Conservation (phyloP, 2,113 vertebrate species). For the Zeus faber region DNA sequence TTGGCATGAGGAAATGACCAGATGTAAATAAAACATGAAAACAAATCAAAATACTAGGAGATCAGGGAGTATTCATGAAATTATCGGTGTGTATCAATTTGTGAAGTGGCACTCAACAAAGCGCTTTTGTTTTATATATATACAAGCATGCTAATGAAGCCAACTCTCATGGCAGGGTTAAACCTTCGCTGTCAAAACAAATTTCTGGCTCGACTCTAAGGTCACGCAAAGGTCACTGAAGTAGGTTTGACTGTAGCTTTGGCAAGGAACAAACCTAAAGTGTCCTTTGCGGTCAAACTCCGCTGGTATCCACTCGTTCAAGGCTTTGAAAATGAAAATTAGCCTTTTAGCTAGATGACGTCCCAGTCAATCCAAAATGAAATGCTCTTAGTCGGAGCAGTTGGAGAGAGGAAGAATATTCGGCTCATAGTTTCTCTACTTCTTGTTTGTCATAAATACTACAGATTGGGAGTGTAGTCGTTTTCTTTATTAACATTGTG, state of each 20-base stretch:
- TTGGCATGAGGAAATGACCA: too few species aligned
- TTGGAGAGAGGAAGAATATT: not conserved
- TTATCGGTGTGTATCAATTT: conserved; percentile 19
- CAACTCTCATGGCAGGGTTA: conserved; percentile 27
- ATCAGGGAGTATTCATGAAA: conserved; percentile 3
- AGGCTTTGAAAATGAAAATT: conserved; percentile 22
- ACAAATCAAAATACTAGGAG: too few species aligned
- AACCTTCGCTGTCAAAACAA: conserved; percentile 50
- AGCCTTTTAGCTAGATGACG: not conserved
- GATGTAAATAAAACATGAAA: too few species aligned
- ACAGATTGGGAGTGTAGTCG: not conserved
- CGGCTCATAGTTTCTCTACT: not conserved
- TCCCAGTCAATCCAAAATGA: not conserved
- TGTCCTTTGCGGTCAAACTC: conserved; percentile 34
- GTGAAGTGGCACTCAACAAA: conserved; percentile 42
- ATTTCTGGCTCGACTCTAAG: conserved; percentile 51
- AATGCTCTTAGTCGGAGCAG: not conserved
- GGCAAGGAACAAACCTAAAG: conserved; percentile 40
- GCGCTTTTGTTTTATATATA: conserved; percentile 45
- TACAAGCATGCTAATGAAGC: conserved; percentile 52
- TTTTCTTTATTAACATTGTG: not conserved
- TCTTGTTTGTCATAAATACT: not conserved
- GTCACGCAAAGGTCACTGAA: conserved; percentile 37
- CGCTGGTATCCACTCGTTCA: conserved; percentile 5
- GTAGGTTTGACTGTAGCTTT: conserved; percentile 39